Evolutionary conservation across 1,140 invertebrate genomes (phyloP), one percentile per base, ranked within the genome.

Genomic region (Charaxes varanes): DNA sequence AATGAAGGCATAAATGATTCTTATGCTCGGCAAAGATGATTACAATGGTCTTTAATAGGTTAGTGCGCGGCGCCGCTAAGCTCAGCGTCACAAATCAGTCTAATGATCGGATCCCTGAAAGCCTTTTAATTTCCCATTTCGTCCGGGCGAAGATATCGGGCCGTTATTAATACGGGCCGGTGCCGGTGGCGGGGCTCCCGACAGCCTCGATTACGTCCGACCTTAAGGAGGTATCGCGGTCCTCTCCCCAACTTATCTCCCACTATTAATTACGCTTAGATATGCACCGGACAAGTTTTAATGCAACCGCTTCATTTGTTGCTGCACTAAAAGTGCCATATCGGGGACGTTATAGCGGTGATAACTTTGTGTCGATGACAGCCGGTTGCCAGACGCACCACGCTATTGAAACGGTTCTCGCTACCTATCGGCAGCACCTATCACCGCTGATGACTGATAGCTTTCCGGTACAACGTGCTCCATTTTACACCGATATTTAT

Each of bases 231-330:
- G 63, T 67, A 74, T 72, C 71, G 56, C 66, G 34, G 56, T 51
- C 50, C 60, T 67, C 63, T 64, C 61, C 49, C 35, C 59, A 41
- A 70, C 69, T 78, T 82, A 82, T 82, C 78, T 67, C 48, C 33
- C 33, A 58, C 77, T 82, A 82, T 82, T 82, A 82, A 82, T 82
- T 82, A 82, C 65, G 53, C 59, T 55, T 53, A 65, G 74, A 82
- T 82, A 82, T 76, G 72, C 65, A 62, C 50, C 53, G 61, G 78
- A 72, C 71, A 70, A 78, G 74, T 82, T 78, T 79, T 79, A 82
- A 82, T 82, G 73, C 78, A 68, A 82, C 69, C 65, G 71, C 74
- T 82, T 82, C 74, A 79, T 82, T 79, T 79, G 69, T 74, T 65
- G 63, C 44, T 57, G 60, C 55, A 61, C 54, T 64, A 59, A 65